Percentiles rank a stretch among this genome's conserved stretches.
phyloP scores from a whole-genome alignment of 2,797 vertebrate species.

The Chaetophractus vellerosus region DNA sequence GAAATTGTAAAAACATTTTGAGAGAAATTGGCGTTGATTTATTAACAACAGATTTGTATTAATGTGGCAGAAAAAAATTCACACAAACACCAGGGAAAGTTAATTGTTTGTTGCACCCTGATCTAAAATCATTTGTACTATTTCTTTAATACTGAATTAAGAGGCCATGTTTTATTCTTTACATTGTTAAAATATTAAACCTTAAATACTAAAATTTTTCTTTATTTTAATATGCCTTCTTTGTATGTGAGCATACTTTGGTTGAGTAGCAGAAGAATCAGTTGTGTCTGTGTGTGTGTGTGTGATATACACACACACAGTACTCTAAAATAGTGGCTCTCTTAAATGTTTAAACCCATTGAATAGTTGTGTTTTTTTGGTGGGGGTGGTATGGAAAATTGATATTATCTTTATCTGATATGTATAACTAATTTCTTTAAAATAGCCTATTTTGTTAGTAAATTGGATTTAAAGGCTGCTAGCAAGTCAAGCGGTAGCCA shows the following conservation, averaged over 20 bases:
- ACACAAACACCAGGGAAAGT: conserved; percentile 87
- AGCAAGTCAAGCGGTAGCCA: conserved; percentile 87
- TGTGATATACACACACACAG: background rate
- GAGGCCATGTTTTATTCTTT: conserved; percentile 76
- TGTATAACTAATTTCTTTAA: conserved; percentile 67
- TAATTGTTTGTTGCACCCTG: conserved; percentile 90
- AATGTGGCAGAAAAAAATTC: conserved; percentile 57
- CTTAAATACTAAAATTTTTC: conserved; percentile 60
- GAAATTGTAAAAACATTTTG: conserved; percentile 28
- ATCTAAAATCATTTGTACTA: conserved; percentile 80
- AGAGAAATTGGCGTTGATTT: conserved; percentile 64
- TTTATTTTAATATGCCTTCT: conserved; percentile 78
- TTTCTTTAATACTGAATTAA: conserved; percentile 81
- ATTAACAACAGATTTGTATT: conserved; percentile 56
- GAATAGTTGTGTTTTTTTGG: background rate
- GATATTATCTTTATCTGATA: conserved; percentile 39
- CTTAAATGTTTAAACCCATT: conserved; percentile 63
- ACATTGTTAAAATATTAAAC: conserved; percentile 66
- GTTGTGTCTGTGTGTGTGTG: background rate
- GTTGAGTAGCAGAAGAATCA: conserved; percentile 27
- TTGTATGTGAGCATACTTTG: conserved; percentile 61
- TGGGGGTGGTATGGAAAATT: conserved; percentile 30
- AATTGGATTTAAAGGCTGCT: conserved; percentile 86
- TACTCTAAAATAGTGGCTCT: conserved; percentile 29
- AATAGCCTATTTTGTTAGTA: conserved; percentile 81